These are phyloP conservation scores for Phaenicophaeus curvirostris DNA, from an alignment of 2,797 vertebrate genomes.

Conservation along the genomic window DNA sequence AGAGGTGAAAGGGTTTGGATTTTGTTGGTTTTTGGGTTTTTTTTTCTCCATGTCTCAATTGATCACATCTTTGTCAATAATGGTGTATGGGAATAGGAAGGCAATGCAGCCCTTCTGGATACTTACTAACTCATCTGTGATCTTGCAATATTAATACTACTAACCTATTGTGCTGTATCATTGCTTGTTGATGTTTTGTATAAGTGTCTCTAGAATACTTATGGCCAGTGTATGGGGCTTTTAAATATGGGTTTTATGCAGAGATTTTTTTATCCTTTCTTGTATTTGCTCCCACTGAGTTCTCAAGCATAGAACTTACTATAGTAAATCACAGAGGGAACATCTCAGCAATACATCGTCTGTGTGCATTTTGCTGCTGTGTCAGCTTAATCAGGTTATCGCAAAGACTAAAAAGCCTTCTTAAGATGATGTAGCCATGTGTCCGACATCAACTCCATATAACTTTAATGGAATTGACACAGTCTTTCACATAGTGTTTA, in stretches of 20 bases:
- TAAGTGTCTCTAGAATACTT: conserved; percentile 3
- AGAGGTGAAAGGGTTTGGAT: neutral
- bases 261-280: neutral
- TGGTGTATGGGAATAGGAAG: neutral
- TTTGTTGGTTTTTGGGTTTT: neutral
- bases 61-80: neutral
- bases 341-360: neutral
- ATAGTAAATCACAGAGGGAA: neutral
- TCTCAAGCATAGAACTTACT: rapidly evolving
- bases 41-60: neutral
- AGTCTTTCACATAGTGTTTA: neutral
- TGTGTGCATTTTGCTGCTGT: neutral
- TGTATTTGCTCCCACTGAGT: neutral
- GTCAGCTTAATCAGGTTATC: neutral
- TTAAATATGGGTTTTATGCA: neutral
- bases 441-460: neutral
- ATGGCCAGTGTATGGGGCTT: neutral
- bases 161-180: neutral
- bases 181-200: conserved; percentile 41
- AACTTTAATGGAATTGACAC: neutral
- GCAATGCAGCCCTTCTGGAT: neutral
- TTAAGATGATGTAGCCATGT: neutral
- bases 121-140: neutral
- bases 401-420: neutral
- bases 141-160: neutral